Percentiles rank a stretch among this genome's conserved stretches.
These are phyloP conservation scores for Lithobates pipiens DNA, from an alignment of 2,797 vertebrate species.

Conservation along the genomic window DNA sequence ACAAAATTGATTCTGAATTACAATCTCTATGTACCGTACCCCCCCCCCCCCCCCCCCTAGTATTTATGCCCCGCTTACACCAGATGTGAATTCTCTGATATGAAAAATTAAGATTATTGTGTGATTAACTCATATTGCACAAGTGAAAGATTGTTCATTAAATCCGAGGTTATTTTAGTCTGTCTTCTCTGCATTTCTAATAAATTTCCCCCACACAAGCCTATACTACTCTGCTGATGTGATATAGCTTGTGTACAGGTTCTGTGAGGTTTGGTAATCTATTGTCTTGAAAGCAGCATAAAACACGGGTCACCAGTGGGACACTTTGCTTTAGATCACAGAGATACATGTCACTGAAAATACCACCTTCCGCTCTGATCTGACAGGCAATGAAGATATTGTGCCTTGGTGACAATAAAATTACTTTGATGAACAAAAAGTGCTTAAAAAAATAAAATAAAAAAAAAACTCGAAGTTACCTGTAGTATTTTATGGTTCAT, in stretches of 20 bases:
- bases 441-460: not conserved
- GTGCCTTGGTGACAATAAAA: conserved; percentile 29
- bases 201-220: not conserved
- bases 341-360: conserved; percentile 13
- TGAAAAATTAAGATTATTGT: conserved; percentile 6
- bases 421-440: conserved; percentile 35
- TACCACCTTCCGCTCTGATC: not conserved
- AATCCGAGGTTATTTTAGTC: not conserved
- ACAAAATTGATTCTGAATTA: no score
- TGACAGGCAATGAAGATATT: conserved; percentile 41
- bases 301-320: conserved; percentile 10
- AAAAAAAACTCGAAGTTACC: not conserved
- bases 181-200: not conserved
- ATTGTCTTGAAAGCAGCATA: conserved; percentile 22
- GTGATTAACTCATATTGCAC: not conserved
- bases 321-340: conserved; percentile 28
- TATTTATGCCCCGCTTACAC: no score
- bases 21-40: no score
- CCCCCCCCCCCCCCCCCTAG: no score
- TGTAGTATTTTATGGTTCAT: not conserved
- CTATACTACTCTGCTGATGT: not conserved
- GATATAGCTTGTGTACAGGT: conserved; percentile 3
- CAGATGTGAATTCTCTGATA: not conserved
- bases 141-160: conserved; percentile 7
- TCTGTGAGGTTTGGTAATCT: conserved; percentile 1